A percentile compares a stretch with the other conserved stretches of the same genome.
phyloP scores from a whole-genome alignment of 2,113 vertebrate genomes.

The Tympanuchus pallidicinctus region DNA sequence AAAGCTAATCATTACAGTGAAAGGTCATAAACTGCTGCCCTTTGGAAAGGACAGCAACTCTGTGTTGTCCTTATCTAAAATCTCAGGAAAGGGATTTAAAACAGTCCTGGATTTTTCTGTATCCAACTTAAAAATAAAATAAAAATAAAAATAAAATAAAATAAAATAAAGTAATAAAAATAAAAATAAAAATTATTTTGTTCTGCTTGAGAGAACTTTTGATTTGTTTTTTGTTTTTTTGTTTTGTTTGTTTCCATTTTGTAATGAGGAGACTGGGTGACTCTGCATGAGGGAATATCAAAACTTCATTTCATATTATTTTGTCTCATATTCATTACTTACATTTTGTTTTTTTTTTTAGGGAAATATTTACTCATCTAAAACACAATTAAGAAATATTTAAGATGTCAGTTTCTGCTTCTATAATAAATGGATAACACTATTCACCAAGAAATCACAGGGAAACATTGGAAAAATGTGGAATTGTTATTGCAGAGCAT shows the following conservation, averaged over 20 bases:
- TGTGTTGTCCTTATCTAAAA: rapidly evolving
- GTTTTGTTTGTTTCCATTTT: neutral
- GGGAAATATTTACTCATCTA: neutral
- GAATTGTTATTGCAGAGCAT: neutral
- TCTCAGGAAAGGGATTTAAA: neutral
- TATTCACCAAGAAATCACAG: neutral
- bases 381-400: neutral
- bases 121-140: neutral
- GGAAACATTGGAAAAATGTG: neutral
- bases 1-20: rapidly evolving
- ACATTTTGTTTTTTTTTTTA: neutral
- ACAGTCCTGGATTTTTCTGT: neutral
- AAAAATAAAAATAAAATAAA: neutral
- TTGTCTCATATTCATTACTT: neutral
- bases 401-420: neutral
- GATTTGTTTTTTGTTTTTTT: neutral
- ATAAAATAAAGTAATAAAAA: neutral
- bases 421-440: neutral
- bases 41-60: neutral
- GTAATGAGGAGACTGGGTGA: neutral
- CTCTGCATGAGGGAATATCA: neutral
- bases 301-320: neutral
- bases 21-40: neutral
- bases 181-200: neutral
- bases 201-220: neutral